These are phyloP conservation scores for Momotus momota DNA, from an alignment of 2,797 vertebrate species.

Conservation along the genomic window DNA sequence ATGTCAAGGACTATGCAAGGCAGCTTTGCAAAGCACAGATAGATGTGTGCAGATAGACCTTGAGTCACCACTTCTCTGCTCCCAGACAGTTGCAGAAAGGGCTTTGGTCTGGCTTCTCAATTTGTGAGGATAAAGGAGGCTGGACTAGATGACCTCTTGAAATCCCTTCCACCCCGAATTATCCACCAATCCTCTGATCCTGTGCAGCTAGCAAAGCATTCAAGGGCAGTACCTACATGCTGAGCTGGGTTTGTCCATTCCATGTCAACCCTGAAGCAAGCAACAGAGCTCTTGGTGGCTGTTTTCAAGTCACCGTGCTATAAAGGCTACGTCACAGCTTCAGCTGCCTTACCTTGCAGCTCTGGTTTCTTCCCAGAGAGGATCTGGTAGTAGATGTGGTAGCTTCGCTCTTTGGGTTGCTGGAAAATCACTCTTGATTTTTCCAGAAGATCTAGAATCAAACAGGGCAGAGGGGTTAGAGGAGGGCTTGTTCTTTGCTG, in stretches of 20 bases:
- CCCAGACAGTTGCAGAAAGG: background rate
- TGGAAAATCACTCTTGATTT: slow-evolving; percentile 98
- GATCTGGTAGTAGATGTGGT: slow-evolving; percentile 96
- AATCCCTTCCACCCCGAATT: background rate
- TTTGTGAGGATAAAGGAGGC: background rate
- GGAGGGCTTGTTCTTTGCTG: background rate
- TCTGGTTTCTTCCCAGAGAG: slow-evolving; percentile 95
- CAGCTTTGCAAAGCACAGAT: background rate
- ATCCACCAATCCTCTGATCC: background rate
- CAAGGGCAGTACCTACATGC: background rate
- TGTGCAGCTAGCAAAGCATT: background rate
- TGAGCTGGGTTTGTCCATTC: background rate
- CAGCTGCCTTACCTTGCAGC: slow-evolving; percentile 83
- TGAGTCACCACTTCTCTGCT: background rate
- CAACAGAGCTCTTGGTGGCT: background rate
- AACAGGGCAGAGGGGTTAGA: background rate
- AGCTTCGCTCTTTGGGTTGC: slow-evolving; percentile 92
- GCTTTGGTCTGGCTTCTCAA: background rate
- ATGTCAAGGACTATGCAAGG: fast-evolving
- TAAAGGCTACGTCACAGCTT: background rate
- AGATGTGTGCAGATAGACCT: background rate
- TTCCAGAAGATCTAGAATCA: slow-evolving; percentile 90
- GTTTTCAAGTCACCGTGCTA: background rate
- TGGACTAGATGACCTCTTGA: background rate
- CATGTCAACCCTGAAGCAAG: background rate